phyloP scores from a whole-genome alignment of 2,888 invertebrate species.

The Automeris io region DNA sequence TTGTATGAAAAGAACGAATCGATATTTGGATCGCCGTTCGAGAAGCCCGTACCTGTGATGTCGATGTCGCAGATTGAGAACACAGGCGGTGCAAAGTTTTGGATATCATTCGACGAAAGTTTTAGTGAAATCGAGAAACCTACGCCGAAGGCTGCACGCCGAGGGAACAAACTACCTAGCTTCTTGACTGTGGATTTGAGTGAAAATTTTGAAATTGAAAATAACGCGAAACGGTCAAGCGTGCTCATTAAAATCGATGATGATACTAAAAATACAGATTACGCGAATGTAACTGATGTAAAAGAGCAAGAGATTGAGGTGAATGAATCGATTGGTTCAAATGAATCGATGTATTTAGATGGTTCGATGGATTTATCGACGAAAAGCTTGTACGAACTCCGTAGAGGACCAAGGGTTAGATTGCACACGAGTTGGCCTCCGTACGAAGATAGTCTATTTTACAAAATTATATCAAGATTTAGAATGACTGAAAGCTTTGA shows the following conservation, averaged over 20 bases:
- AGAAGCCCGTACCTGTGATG: constrained; percentile 44
- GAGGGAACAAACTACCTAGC: constrained; percentile 32
- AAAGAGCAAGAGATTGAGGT: not conserved
- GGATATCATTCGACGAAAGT: constrained; percentile 63
- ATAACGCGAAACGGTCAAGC: constrained; percentile 6
- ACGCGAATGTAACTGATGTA: not conserved
- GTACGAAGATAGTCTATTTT: constrained; percentile 56
- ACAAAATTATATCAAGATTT: constrained; percentile 57
- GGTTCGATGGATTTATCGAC: not conserved
- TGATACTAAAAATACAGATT: constrained; percentile 9
- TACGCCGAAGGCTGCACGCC: not conserved
- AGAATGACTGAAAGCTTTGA: constrained; percentile 68
- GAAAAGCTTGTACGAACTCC: constrained; percentile 32
- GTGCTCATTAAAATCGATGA: constrained; percentile 22
- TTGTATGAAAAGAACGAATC: constrained; percentile 42
- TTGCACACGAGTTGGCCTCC: constrained; percentile 62
- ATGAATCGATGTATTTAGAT: not conserved
- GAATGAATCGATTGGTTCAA: constrained; percentile 1
- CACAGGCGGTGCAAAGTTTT: constrained; percentile 61
- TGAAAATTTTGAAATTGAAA: constrained; percentile 8
- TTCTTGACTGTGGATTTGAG: constrained; percentile 32
- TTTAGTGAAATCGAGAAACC: constrained; percentile 23
- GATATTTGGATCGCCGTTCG: constrained; percentile 45
- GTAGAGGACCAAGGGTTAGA: constrained; percentile 19
- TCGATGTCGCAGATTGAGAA: constrained; percentile 61